Base-by-base conservation (phyloP, 2,888 invertebrate species). In the Nomada ruficornis region DNA sequence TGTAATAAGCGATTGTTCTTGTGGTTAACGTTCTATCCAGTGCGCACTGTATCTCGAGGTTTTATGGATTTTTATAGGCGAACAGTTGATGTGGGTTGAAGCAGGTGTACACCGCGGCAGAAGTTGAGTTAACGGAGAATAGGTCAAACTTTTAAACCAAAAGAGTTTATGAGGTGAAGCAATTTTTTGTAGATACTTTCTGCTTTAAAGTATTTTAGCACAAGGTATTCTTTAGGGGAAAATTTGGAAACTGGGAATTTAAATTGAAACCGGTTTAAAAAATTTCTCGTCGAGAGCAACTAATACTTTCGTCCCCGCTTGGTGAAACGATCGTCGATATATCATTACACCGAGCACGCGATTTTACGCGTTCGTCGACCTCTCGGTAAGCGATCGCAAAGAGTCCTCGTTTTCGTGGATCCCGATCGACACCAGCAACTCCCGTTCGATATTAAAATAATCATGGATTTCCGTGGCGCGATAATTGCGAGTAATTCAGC, bases 401-500 rank as follows among this genome's bases (percentile, higher is more conserved):
- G 54, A 36, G 23, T 36, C 20, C 11, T 2, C 70, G 50, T 60
- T 60, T 52, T 36, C 74, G 50, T 78, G 50, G 52, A 11, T 18
- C 44, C 1, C 10, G 15, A 20, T 10, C 10, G 11, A 4, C 13
- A 13, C 2, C 9, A 15, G 13, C 9, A 10, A 20, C n/a, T 20
- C 15, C 5, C 54, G 64, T 3, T 65, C 52, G 67, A 52, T 73
- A 73, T 80, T 73, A 80, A 80, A 80, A 44, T 72, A 80, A 81
- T 81, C 81, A 69, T 20, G 74, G 23, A 52, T 64, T 71, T 54
- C 50, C 47, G 50, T 29, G 55, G 44, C n/a, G 74, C 68, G 63
- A 80, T 74, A 69, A 81, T 81, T 65, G 52, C 80, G 52, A 42
- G 44, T 78, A 79, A 79, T 63, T 54, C 69, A 23, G 44, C 18